Evolutionary conservation across 2,797 vertebrate species (phyloP).

Genomic region (Mastacembelus armatus): DNA sequence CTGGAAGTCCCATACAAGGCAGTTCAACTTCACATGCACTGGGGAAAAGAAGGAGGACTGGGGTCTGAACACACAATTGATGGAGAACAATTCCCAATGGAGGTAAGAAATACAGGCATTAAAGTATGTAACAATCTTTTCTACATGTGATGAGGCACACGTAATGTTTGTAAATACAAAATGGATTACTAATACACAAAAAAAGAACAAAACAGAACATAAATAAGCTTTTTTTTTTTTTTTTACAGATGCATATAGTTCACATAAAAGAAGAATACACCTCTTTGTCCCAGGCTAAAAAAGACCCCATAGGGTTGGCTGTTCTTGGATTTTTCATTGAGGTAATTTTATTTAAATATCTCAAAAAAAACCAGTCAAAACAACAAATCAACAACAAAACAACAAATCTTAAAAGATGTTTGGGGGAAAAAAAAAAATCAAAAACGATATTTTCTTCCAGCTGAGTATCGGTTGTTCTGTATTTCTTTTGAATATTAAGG

Average conservation of each 20-base stretch:
- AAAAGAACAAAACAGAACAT: neutral
- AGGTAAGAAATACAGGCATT: slow-evolving; percentile 76
- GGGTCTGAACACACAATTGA: slow-evolving; percentile 91
- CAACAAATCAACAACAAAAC: neutral
- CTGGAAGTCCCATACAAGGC: slow-evolving; percentile 80
- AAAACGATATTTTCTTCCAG: too few species aligned
- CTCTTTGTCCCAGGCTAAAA: slow-evolving; percentile 52
- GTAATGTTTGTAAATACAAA: neutral
- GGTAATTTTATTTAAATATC: slow-evolving; percentile 46
- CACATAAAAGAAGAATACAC: slow-evolving; percentile 73
- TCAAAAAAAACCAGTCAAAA: neutral
- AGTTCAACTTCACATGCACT: slow-evolving; percentile 87
- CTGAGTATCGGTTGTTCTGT: too few species aligned
- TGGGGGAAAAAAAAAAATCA: neutral
- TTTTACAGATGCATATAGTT: slow-evolving; percentile 82
- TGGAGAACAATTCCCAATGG: slow-evolving; percentile 87
- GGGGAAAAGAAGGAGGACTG: slow-evolving; percentile 71
- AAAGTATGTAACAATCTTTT: neutral
- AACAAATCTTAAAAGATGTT: neutral
- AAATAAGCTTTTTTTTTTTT: too few species aligned
- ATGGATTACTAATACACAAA: neutral
- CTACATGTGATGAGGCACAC: too few species aligned
- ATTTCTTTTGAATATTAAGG: neutral
- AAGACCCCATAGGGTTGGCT: slow-evolving; percentile 65
- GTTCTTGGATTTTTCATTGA: slow-evolving; percentile 80